phyloP scores from a whole-genome alignment of 2,797 vertebrate genomes.

The Danio kyathit region DNA sequence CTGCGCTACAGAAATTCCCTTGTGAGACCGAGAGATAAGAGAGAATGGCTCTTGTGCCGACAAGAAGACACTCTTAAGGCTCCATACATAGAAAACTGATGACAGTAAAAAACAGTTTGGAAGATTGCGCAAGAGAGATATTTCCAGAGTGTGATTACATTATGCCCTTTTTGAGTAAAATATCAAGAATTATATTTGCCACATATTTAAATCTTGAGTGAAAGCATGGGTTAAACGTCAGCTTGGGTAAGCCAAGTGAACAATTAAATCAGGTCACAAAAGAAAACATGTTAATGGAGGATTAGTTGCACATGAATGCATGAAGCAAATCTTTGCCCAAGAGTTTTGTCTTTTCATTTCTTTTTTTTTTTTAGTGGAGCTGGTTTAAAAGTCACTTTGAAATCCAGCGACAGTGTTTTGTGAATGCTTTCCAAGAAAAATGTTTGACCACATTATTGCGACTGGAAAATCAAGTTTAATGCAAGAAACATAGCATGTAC shows the following conservation, averaged over 20 bases:
- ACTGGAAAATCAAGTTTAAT: background rate
- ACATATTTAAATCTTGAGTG: background rate
- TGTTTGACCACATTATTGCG: background rate
- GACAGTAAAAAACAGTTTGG: conserved; percentile 6
- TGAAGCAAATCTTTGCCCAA: background rate
- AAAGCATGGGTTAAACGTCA: conserved; percentile 6
- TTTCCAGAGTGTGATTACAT: background rate
- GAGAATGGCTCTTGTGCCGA: conserved; percentile 30
- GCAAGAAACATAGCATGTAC: background rate
- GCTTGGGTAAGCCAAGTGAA: conserved; percentile 4
- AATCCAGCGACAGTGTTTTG: too few species aligned
- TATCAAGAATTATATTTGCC: background rate
- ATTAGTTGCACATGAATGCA: conserved; percentile 23
- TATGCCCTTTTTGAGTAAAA: background rate
- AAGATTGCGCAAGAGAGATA: background rate
- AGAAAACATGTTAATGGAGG: background rate
- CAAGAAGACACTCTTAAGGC: conserved; percentile 21
- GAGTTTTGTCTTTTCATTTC: background rate
- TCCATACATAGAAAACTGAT: conserved; percentile 14
- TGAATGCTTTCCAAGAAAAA: background rate
- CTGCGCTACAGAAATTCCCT: conserved; percentile 33
- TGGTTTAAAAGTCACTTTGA: conserved; percentile 5
- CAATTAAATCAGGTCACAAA: background rate
- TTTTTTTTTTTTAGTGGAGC: background rate
- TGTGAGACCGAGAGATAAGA: conserved; percentile 47